Evolutionary conservation across 53 echinoderm and acorn worm genomes (phyloP).

Genomic region (Mesocentrotus franciscanus): DNA sequence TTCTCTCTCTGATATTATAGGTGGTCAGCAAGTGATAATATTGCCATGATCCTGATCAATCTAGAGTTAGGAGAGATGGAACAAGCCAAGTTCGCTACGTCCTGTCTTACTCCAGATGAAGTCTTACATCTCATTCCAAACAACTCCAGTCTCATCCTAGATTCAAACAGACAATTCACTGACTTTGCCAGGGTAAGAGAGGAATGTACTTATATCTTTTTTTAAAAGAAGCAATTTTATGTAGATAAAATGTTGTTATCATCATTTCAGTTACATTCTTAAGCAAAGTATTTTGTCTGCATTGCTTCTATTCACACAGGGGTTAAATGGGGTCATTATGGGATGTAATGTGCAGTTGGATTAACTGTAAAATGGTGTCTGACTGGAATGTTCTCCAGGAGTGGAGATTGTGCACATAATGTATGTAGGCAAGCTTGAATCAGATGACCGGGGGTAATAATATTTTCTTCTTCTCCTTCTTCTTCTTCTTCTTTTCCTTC

Average conservation of each 20-base stretch:
- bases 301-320: too few species aligned
- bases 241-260: background rate
- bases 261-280: background rate
- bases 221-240: background rate
- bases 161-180: slow-evolving; percentile 42
- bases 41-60: slow-evolving; percentile 50
- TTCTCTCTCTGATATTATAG: background rate
- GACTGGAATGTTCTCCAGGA: too few species aligned
- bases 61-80: slow-evolving; percentile 60
- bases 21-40: slow-evolving; percentile 48
- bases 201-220: background rate
- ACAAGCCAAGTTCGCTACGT: slow-evolving; percentile 61
- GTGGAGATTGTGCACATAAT: too few species aligned
- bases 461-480: too few species aligned
- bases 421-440: too few species aligned
- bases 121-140: slow-evolving; percentile 53
- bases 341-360: too few species aligned
- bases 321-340: too few species aligned
- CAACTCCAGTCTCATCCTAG: slow-evolving; percentile 41
- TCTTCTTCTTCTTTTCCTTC: too few species aligned
- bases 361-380: too few species aligned
- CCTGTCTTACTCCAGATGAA: slow-evolving; percentile 55
- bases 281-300: too few species aligned
- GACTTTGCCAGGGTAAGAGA: slow-evolving; percentile 59
- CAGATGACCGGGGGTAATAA: too few species aligned